phyloP scores from a whole-genome alignment of 2,113 vertebrate species.

The Entelurus aequoreus region DNA sequence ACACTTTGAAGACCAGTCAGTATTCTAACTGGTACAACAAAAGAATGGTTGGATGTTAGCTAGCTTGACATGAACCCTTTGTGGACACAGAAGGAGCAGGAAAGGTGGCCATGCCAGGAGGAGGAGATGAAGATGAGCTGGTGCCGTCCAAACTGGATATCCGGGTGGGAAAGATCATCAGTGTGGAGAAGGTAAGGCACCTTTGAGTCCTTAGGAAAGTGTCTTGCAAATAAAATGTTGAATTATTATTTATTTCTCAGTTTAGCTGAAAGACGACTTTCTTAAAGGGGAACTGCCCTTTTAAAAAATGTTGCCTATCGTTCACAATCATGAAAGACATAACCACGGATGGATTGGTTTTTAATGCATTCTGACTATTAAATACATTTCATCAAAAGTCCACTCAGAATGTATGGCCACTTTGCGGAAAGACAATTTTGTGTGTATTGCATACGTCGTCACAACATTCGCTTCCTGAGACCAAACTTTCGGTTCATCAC shows the following conservation, averaged over 20 bases:
- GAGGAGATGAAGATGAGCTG: constrained; percentile 72
- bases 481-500: too few species aligned
- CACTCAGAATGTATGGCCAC: too few species aligned
- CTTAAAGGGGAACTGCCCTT: too few species aligned
- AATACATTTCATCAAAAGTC: too few species aligned
- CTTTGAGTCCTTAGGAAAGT: not conserved
- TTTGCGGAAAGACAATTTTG: too few species aligned
- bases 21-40: not conserved
- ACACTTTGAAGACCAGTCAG: constrained; percentile 82
- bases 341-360: too few species aligned
- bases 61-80: not conserved
- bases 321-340: too few species aligned
- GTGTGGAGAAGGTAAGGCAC: constrained; percentile 82
- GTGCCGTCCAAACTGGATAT: constrained; percentile 88
- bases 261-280: too few species aligned
- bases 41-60: not conserved
- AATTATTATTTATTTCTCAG: not conserved
- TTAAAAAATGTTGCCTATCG: too few species aligned
- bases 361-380: too few species aligned
- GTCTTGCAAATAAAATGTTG: not conserved
- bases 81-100: constrained; percentile 69
- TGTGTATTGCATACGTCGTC: too few species aligned
- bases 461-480: too few species aligned
- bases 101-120: constrained; percentile 73
- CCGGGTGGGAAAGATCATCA: constrained; percentile 87